Conservation (phyloP, 2,888 invertebrate genomes). For the Drosophila peninsularis region DNA sequence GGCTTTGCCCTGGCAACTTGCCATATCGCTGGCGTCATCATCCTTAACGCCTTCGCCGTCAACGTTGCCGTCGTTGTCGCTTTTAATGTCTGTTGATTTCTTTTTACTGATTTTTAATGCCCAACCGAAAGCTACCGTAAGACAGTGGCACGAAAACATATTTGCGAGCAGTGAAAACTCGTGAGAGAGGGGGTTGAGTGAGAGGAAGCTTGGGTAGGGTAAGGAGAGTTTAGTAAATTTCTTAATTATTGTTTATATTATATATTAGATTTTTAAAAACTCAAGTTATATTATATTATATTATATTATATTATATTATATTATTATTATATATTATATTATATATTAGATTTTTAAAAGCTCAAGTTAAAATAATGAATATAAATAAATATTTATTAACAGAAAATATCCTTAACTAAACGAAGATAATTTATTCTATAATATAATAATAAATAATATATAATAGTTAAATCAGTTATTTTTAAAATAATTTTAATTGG, state of each 20-base stretch:
- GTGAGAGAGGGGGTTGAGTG: neutral
- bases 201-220: neutral
- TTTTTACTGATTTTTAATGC: slow-evolving; percentile 72
- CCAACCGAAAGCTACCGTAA: slow-evolving; percentile 36
- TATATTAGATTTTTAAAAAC: neutral
- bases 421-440: too few species aligned
- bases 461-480: too few species aligned
- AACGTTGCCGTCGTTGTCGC: slow-evolving; percentile 41
- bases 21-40: slow-evolving; percentile 63
- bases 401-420: too few species aligned
- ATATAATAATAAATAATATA: too few species aligned
- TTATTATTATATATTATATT: too few species aligned
- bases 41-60: slow-evolving; percentile 56
- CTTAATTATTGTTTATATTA: too few species aligned
- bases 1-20: slow-evolving; percentile 61
- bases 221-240: neutral
- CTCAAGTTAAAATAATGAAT: too few species aligned
- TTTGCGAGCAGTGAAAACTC: neutral
- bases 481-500: too few species aligned
- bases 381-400: too few species aligned
- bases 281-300: neutral
- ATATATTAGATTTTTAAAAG: neutral
- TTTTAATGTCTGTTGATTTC: slow-evolving; percentile 74
- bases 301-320: too few species aligned
- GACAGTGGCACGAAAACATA: slow-evolving; percentile 31